A percentile compares a stretch with the other conserved stretches of the same genome.
These are phyloP conservation scores for Ypsolopha sequella DNA, from an alignment of 2,888 invertebrate genomes.

Conservation along the genomic window DNA sequence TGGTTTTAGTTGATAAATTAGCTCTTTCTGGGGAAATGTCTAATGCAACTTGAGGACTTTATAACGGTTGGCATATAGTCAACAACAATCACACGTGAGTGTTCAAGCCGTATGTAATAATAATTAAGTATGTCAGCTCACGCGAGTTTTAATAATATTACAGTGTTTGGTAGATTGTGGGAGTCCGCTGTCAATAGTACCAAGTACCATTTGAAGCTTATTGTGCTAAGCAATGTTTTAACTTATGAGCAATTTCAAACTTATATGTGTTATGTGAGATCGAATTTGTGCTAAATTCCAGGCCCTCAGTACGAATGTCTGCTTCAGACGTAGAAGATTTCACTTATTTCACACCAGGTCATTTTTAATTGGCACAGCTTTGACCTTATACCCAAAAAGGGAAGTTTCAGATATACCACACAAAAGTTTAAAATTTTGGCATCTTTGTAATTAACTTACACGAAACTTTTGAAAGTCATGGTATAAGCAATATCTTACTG, in stretches of 20 bases:
- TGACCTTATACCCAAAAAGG: too few species aligned
- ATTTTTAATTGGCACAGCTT: too few species aligned
- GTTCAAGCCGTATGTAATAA: too few species aligned
- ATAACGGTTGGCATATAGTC: too few species aligned
- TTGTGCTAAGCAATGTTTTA: slow-evolving; percentile 9
- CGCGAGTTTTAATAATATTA: too few species aligned
- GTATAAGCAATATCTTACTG: slow-evolving; percentile 6
- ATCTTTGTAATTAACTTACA: slow-evolving; percentile 5
- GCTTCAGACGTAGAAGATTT: slow-evolving; percentile 14
- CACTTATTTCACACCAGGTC: slow-evolving; percentile 19
- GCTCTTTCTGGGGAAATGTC: too few species aligned
- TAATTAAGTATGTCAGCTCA: too few species aligned
- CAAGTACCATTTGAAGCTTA: slow-evolving; percentile 17
- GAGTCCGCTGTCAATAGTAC: slow-evolving; percentile 17
- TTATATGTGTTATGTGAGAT: slow-evolving; percentile 13
- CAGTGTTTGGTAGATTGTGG: too few species aligned
- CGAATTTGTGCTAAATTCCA: slow-evolving; percentile 16
- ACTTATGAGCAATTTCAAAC: slow-evolving; percentile 18
- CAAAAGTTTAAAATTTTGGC: slow-evolving; percentile 7
- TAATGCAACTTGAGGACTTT: too few species aligned
- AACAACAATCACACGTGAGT: too few species aligned
- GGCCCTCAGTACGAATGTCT: slow-evolving; percentile 15
- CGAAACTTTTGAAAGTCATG: slow-evolving; percentile 8
- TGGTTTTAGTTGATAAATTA: too few species aligned
- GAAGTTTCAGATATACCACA: neutral